Conservation (phyloP, 2,888 invertebrate species). For the Drosophila lacicola region DNA sequence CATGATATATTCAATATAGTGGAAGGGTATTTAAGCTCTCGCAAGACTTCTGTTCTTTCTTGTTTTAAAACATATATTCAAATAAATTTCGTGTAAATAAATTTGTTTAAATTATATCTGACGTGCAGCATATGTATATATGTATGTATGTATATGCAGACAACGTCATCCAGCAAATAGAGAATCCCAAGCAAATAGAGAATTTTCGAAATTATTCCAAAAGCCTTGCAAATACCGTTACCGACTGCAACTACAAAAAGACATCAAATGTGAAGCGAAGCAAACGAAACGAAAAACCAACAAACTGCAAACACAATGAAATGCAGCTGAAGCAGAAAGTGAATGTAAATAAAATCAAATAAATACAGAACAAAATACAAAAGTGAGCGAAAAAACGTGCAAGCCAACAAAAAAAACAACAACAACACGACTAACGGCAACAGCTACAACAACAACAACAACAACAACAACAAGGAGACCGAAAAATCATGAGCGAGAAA, state of each 20-base stretch:
- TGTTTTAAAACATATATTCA: too few species aligned
- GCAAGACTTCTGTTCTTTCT: too few species aligned
- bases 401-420: constrained; percentile 26
- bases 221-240: constrained; percentile 8
- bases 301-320: constrained; percentile 53
- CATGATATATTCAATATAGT: too few species aligned
- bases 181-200: constrained; percentile 5
- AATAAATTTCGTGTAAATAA: too few species aligned
- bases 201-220: constrained; percentile 16
- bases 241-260: constrained; percentile 6
- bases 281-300: constrained; percentile 25
- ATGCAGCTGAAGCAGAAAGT: constrained; percentile 66
- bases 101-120: too few species aligned
- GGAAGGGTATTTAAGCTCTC: too few species aligned
- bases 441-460: constrained; percentile 21
- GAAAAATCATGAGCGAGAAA: constrained; percentile 81
- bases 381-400: constrained; percentile 44
- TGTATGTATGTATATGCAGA: not conserved
- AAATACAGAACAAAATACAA: constrained; percentile 41
- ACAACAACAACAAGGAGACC: constrained; percentile 40
- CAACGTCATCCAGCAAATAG: not conserved
- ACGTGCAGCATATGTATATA: too few species aligned
- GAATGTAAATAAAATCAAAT: constrained; percentile 57
- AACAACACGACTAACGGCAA: constrained; percentile 19
- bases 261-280: constrained; percentile 31